Percentiles rank a stretch among this genome's conserved stretches.
Evolutionary conservation across 2,888 invertebrate genomes (phyloP).

Genomic region (Metacarcinus magister): DNA sequence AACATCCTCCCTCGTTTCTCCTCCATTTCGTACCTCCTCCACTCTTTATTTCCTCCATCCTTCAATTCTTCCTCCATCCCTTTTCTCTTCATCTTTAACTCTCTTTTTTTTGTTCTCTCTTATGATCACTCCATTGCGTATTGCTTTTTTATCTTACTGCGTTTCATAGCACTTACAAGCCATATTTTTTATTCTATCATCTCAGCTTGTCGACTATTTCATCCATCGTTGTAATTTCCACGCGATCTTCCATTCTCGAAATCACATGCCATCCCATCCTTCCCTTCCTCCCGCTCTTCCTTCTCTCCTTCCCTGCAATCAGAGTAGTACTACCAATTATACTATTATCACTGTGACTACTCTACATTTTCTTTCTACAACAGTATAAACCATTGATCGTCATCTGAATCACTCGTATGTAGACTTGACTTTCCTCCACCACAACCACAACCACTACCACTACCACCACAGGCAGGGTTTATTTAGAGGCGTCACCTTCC

Average conservation of each 20-base stretch:
- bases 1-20: slow-evolving; percentile 39
- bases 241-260: background rate
- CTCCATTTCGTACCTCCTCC: background rate
- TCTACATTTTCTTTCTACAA: background rate
- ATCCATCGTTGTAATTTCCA: background rate
- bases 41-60: slow-evolving; percentile 12
- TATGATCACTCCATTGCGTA: background rate
- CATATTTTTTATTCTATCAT: background rate
- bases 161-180: background rate
- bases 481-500: background rate
- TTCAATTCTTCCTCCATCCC: background rate
- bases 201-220: background rate
- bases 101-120: background rate
- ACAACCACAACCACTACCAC: background rate
- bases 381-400: background rate
- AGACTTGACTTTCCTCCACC: background rate
- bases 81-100: background rate
- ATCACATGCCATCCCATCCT: background rate
- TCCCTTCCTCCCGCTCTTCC: background rate
- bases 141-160: background rate
- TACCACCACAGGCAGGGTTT: background rate
- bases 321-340: background rate
- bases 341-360: background rate
- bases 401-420: no score
- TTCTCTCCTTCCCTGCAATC: background rate